These are phyloP conservation scores for Spheniscus humboldti DNA, from an alignment of 2,797 vertebrate species.

Conservation along the genomic window DNA sequence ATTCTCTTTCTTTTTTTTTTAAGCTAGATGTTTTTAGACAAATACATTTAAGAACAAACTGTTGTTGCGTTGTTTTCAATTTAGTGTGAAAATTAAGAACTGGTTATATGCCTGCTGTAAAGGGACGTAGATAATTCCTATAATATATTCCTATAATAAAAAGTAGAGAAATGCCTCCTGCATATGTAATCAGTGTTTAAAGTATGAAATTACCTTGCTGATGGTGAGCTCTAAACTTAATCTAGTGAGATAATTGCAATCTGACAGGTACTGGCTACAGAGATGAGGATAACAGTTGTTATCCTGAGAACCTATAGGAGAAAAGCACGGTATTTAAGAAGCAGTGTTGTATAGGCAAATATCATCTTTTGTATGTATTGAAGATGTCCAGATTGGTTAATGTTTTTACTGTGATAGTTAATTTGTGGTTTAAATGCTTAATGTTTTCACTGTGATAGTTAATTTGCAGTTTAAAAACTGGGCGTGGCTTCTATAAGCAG, in stretches of 20 bases:
- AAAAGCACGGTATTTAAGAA: not conserved
- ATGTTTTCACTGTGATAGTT: not conserved
- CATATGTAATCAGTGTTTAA: not conserved
- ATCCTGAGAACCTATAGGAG: not conserved
- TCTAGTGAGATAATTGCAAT: not conserved
- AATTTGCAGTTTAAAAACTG: not conserved
- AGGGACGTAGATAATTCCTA: not conserved
- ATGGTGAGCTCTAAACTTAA: not conserved
- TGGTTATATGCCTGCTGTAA: not conserved
- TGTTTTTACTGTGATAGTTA: not conserved
- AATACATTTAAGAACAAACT: not conserved
- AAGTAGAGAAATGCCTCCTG: not conserved
- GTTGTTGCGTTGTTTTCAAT: not conserved
- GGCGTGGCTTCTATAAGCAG: not conserved
- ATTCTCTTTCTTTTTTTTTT: not conserved
- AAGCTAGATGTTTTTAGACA: not conserved
- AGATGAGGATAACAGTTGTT: not conserved
- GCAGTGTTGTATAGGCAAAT: not conserved
- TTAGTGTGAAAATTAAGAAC: not conserved
- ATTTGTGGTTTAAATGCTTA: not conserved
- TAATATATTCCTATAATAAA: not conserved
- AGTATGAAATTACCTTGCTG: not conserved
- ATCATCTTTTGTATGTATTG: not conserved
- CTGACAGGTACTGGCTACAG: not conserved
- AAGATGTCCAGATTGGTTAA: not conserved